Base-by-base conservation (phyloP, 2,888 invertebrate genomes). In the Dryobotodes eremita region DNA sequence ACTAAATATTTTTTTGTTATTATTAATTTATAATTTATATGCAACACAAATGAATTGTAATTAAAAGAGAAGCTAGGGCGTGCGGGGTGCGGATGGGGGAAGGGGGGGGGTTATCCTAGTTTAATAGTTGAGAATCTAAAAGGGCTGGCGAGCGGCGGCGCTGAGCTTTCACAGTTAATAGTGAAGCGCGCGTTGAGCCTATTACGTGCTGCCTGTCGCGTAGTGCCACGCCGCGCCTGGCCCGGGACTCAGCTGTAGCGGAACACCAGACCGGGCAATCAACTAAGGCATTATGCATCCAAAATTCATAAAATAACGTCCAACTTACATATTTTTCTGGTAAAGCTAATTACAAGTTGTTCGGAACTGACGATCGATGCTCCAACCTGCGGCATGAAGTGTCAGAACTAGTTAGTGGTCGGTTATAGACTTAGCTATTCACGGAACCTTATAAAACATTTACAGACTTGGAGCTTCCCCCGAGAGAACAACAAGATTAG, bases 11-110 rank as follows among this genome's bases (percentile, higher is more conserved):
- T n/a, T n/a, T n/a, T n/a, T n/a, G n/a, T n/a, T n/a, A n/a, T n/a
- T n/a, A n/a, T n/a, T n/a, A n/a, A n/a, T n/a, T n/a, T n/a, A n/a
- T n/a, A n/a, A n/a, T n/a, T n/a, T n/a, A 59, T 72, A 59, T 69
- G 82, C 81, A 71, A 66, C 55, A 71, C 57, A 71, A 81, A 57
- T 68, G 48, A 17, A 75, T 81, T 64, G 71, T 68, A 71, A 75
- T 75, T 64, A 64, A 55, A 66, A 70, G 55, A 71, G 75, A 15
- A 31, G 42, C 31, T 4, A 68, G 15, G 20, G 36, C 23, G 68
- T 26, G 50, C 55, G 36, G 69, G 46, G 17, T 31, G n/a, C 4
- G 42, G 26, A 15, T 0, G 8, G 68, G 11, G 61, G 15, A 0
- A 2, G 17, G 17, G 10, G 17, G 53, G n/a, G 53, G 4, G 26